These are phyloP conservation scores for Tuta absoluta DNA, from an alignment of 2,888 invertebrate genomes.

Conservation along the genomic window DNA sequence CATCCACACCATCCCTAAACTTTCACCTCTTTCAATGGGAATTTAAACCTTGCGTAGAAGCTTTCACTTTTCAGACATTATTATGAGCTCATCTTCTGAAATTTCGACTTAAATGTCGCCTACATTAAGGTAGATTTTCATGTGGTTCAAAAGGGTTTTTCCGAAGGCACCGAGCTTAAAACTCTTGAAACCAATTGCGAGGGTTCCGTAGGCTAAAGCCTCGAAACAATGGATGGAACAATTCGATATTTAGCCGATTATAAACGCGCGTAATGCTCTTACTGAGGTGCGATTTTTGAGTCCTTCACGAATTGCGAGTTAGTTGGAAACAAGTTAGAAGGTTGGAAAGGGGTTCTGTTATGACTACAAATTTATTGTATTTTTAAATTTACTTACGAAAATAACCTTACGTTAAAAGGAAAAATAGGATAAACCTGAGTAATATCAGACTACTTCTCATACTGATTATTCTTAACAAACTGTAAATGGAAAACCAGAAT, in stretches of 20 bases:
- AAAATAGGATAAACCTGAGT: too few species aligned
- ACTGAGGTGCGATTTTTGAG: slow-evolving; percentile 73
- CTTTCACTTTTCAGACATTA: slow-evolving; percentile 81
- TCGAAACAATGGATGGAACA: slow-evolving; percentile 77
- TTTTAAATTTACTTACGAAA: not conserved
- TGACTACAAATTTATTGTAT: not conserved
- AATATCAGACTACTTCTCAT: too few species aligned
- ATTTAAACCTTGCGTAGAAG: slow-evolving; percentile 79
- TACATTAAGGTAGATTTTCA: slow-evolving; percentile 50
- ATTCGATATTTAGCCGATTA: slow-evolving; percentile 81
- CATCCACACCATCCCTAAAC: slow-evolving; percentile 58
- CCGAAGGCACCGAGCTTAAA: slow-evolving; percentile 76
- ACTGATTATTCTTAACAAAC: too few species aligned
- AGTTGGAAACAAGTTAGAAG: slow-evolving; percentile 18
- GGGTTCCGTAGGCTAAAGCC: slow-evolving; percentile 67
- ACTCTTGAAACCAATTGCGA: slow-evolving; percentile 77
- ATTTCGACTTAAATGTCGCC: slow-evolving; percentile 50
- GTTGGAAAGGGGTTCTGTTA: not conserved
- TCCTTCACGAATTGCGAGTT: slow-evolving; percentile 4
- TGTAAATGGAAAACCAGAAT: too few species aligned
- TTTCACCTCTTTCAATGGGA: slow-evolving; percentile 81
- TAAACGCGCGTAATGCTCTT: slow-evolving; percentile 77
- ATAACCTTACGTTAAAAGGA: too few species aligned
- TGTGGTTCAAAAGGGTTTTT: slow-evolving; percentile 52
- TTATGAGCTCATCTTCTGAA: slow-evolving; percentile 46